A percentile compares a stretch with the other conserved stretches of the same genome.
Evolutionary conservation across 2,888 invertebrate genomes (phyloP).

Genomic region (Leuctra nigra): DNA sequence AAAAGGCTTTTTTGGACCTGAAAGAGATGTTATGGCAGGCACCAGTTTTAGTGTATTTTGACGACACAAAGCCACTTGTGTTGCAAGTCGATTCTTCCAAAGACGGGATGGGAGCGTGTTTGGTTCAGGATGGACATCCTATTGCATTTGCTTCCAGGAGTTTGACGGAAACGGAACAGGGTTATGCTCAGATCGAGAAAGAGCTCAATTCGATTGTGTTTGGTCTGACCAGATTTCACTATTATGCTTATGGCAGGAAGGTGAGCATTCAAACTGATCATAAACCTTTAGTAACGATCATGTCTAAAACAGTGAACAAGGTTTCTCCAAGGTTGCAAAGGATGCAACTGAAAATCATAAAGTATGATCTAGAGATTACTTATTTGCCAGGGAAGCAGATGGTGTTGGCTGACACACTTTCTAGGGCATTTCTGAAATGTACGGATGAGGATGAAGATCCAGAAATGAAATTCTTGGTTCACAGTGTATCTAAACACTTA

Average conservation of each 20-base stretch:
- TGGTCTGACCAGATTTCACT: conserved; percentile 6
- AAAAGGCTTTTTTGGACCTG: conserved; percentile 17
- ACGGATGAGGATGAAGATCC: not conserved
- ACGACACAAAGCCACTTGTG: conserved; percentile 15
- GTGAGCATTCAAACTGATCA: not conserved
- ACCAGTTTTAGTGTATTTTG: conserved; percentile 25
- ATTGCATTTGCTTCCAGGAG: conserved; percentile 36
- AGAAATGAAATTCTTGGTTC: not conserved
- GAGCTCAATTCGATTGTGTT: conserved; percentile 26
- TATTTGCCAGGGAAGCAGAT: not conserved
- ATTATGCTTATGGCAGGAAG: conserved; percentile 10
- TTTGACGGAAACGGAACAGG: conserved; percentile 31
- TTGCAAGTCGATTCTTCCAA: conserved; percentile 31
- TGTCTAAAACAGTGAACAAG: conserved; percentile 12
- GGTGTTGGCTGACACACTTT: not conserved
- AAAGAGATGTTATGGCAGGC: conserved; percentile 20
- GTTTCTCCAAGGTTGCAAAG: not conserved
- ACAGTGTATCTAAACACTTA: not conserved
- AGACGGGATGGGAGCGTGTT: conserved; percentile 34
- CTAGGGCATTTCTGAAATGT: not conserved
- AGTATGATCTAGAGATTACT: not conserved
- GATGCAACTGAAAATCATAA: not conserved
- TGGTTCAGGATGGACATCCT: conserved; percentile 36
- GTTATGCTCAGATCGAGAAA: conserved; percentile 35
- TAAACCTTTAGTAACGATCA: not conserved